These are phyloP conservation scores for Drosophila rubida DNA, from an alignment of 2,888 invertebrate species.

Conservation along the genomic window DNA sequence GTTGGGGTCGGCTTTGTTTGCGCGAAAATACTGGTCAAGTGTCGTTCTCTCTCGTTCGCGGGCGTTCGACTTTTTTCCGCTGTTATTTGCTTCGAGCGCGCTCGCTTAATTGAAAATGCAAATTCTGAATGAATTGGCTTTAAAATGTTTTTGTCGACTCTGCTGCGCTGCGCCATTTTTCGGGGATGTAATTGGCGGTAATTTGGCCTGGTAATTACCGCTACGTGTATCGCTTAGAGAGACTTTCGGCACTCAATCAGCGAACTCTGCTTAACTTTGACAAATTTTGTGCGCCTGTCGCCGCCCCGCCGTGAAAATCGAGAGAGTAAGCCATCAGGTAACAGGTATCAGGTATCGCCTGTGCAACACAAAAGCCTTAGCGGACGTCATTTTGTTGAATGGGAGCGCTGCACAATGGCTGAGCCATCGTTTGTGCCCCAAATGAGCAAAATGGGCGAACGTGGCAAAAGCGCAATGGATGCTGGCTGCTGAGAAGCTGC, in stretches of 20 bases:
- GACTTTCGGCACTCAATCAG: slow-evolving; percentile 43
- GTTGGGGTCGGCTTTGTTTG: slow-evolving; percentile 58
- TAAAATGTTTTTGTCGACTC: slow-evolving; percentile 26
- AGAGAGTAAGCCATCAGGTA: slow-evolving; percentile 12
- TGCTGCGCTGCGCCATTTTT: background rate
- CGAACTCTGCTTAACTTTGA: slow-evolving; percentile 20
- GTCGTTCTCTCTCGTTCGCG: slow-evolving; percentile 25
- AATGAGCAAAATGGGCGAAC: slow-evolving; percentile 50
- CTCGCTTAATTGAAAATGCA: slow-evolving; percentile 78
- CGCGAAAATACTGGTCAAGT: slow-evolving; percentile 56
- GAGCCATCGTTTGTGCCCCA: slow-evolving; percentile 20
- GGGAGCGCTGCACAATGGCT: slow-evolving; percentile 35
- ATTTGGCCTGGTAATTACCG: slow-evolving; percentile 35
- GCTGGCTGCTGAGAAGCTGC: slow-evolving; percentile 11
- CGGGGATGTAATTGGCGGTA: slow-evolving; percentile 30
- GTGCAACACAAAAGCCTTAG: slow-evolving; percentile 23
- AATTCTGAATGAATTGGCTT: slow-evolving; percentile 56
- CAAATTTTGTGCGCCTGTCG: background rate
- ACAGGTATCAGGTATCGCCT: background rate
- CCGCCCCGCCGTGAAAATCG: slow-evolving; percentile 16
- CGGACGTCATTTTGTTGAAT: slow-evolving; percentile 50
- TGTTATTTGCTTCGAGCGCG: slow-evolving; percentile 6
- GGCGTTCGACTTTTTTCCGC: slow-evolving; percentile 2
- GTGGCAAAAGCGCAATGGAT: slow-evolving; percentile 54
- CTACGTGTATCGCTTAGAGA: slow-evolving; percentile 10